Conservation (phyloP, 2,113 vertebrate genomes). For the Addax nasomaculatus region DNA sequence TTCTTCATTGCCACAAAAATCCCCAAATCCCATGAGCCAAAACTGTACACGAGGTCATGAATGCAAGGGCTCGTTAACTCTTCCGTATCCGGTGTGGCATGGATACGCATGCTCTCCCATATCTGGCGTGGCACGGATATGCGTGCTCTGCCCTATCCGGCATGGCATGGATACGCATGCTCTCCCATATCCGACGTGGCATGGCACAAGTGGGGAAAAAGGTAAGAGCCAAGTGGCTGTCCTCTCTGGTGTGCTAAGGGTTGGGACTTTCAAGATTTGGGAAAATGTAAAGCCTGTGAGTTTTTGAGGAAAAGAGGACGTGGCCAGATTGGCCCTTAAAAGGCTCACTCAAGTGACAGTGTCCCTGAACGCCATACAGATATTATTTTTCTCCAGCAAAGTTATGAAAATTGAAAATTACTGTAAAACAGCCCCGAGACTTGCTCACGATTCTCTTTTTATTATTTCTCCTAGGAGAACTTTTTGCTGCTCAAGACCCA, state of each 20-base stretch:
- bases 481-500: neutral
- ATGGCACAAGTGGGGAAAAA: neutral
- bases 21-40: neutral
- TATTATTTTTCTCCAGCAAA: neutral
- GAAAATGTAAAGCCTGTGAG: neutral
- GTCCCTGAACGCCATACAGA: neutral
- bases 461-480: neutral
- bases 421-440: neutral
- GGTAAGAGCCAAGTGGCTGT: neutral
- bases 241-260: neutral
- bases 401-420: neutral
- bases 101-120: accelerated
- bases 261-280: neutral
- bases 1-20: neutral
- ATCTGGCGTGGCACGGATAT: accelerated
- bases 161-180: accelerated
- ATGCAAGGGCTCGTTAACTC: accelerated
- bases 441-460: neutral
- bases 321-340: neutral
- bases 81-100: accelerated
- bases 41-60: neutral
- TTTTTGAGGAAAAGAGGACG: neutral
- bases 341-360: neutral
- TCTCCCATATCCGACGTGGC: accelerated
- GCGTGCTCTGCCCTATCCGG: accelerated